phyloP scores from a whole-genome alignment of 2,797 vertebrate genomes.

The Lacerta viridis region DNA sequence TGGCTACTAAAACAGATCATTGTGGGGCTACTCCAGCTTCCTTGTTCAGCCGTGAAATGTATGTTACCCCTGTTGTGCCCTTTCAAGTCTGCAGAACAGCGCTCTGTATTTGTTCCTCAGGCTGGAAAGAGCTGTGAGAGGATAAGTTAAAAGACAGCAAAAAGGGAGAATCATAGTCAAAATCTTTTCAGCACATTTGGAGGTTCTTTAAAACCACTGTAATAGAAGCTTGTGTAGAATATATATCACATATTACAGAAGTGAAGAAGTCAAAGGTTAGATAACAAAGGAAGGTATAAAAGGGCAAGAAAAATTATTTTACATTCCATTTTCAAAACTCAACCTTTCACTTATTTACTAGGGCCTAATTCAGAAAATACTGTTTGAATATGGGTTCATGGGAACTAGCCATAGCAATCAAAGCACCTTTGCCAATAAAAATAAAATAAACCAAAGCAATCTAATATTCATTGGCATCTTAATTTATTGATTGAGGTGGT shows the following conservation, averaged over 20 bases:
- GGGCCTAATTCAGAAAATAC: background rate
- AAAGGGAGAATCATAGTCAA: background rate
- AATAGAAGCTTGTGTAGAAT: background rate
- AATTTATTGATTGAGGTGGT: background rate
- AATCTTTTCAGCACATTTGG: background rate
- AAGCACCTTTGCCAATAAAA: too few relatives aligned
- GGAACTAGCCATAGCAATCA: too few relatives aligned
- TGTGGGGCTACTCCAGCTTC: background rate
- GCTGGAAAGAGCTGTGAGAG: background rate
- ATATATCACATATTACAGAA: background rate
- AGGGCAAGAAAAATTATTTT: background rate
- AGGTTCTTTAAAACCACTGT: background rate
- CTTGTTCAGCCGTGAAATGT: background rate
- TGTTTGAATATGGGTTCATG: too few relatives aligned
- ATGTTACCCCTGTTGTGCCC: background rate
- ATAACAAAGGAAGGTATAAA: too few relatives aligned
- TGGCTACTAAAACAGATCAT: background rate
- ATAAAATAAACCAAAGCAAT: background rate
- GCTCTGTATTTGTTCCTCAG: background rate
- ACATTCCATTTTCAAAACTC: too few relatives aligned
- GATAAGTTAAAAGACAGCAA: background rate
- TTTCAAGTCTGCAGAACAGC: background rate
- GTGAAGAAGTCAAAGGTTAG: background rate
- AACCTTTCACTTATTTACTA: background rate
- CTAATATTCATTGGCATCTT: slow-evolving; percentile 11